Evolutionary conservation across 2,113 vertebrate species (phyloP).

Genomic region (Leptobrachium leishanense): DNA sequence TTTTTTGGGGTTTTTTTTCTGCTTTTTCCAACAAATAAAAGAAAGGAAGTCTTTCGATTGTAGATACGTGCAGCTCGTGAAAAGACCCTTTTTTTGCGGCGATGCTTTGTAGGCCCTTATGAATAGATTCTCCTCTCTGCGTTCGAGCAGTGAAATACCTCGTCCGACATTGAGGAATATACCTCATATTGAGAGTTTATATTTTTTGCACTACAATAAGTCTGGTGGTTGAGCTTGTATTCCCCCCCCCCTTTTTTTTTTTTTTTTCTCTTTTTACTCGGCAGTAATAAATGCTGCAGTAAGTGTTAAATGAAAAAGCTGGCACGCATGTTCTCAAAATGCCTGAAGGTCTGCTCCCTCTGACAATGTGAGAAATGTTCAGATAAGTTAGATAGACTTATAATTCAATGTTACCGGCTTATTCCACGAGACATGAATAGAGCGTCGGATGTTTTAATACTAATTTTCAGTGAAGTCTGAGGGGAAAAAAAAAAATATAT

Average conservation of each 20-base stretch:
- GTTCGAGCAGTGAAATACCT: constrained; percentile 23
- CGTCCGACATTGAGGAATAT: constrained; percentile 18
- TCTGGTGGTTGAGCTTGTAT: constrained; percentile 20
- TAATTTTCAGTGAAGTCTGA: constrained; percentile 24
- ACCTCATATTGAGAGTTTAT: constrained; percentile 37
- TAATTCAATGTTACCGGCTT: constrained; percentile 3
- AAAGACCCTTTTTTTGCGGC: constrained; percentile 32
- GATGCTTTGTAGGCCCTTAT: constrained; percentile 35
- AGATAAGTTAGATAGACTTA: constrained; percentile 24
- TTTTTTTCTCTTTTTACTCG: not conserved
- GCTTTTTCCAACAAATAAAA: constrained; percentile 7
- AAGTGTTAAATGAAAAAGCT: constrained; percentile 45
- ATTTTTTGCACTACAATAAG: constrained; percentile 24
- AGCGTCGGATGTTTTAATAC: constrained; percentile 33
- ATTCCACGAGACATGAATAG: constrained; percentile 32
- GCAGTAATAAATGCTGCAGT: constrained; percentile 30
- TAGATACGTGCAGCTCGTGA: constrained; percentile 11
- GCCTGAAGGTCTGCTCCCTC: constrained; percentile 34
- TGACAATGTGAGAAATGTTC: constrained; percentile 40
- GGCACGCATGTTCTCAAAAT: constrained; percentile 13
- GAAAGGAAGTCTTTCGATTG: constrained; percentile 1
- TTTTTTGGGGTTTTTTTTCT: constrained; percentile 11
- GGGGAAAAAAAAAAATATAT: not conserved
- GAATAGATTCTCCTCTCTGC: constrained; percentile 40
- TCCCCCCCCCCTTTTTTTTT: not conserved